Percentiles rank a stretch among this genome's conserved stretches.
These are phyloP conservation scores for Ptychobarbus kaznakovi DNA, from an alignment of 2,797 vertebrate genomes.

Conservation along the genomic window DNA sequence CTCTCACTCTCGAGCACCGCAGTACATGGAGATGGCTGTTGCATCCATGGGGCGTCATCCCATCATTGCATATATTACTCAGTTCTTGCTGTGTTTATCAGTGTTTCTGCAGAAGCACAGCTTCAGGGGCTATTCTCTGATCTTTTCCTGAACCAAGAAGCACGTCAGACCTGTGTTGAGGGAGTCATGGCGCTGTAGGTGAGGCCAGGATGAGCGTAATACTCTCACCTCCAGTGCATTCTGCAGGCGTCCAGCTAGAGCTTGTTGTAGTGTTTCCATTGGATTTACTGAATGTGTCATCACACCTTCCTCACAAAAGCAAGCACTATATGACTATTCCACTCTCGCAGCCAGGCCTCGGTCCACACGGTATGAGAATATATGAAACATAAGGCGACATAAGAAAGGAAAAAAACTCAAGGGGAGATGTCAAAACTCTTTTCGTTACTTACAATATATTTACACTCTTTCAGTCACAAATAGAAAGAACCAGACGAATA, in stretches of 20 bases:
- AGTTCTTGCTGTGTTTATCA: constrained; percentile 56
- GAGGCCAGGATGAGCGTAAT: constrained; percentile 46
- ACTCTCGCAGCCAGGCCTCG: background rate
- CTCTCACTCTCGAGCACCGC: constrained; percentile 18
- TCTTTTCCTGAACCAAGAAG: constrained; percentile 47
- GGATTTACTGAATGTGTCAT: constrained; percentile 16
- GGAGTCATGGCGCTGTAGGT: constrained; percentile 43
- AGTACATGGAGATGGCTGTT: constrained; percentile 38
- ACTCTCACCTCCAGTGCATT: constrained; percentile 35
- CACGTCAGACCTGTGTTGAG: constrained; percentile 44
- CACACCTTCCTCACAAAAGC: constrained; percentile 14
- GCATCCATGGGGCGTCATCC: constrained; percentile 41
- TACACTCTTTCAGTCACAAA: constrained; percentile 18
- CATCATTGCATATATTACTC: constrained; percentile 47
- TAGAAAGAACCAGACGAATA: constrained; percentile 7
- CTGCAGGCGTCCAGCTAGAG: constrained; percentile 44
- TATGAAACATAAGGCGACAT: constrained; percentile 9
- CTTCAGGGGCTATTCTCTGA: constrained; percentile 40
- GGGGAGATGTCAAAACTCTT: constrained; percentile 14
- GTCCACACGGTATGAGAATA: background rate
- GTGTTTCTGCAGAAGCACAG: constrained; percentile 51
- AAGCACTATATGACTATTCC: background rate
- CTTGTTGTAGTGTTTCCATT: constrained; percentile 39
- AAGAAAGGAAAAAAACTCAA: background rate
- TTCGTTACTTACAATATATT: constrained; percentile 15